Base-by-base conservation (phyloP, 2,113 vertebrate genomes). In the Sinocyclocheilus anshuiensis region DNA sequence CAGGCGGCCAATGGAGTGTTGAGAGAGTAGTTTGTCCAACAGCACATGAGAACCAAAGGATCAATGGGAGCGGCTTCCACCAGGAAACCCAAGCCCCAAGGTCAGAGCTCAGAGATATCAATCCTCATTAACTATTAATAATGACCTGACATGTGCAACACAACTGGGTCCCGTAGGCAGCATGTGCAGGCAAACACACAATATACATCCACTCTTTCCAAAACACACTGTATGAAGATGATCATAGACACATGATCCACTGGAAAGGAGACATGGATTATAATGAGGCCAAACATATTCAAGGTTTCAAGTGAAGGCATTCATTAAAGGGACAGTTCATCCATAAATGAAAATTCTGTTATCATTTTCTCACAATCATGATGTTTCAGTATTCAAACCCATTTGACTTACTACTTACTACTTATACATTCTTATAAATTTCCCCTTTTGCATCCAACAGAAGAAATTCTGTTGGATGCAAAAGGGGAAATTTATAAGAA, bases 41-140 rank as follows among this genome's bases (percentile, higher is more conserved):
- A 89, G 90, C 91, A 88, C 91, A 92, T 91, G 85, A 92, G 92
- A 92, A 83, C 76, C 81, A 87, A 89, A 86, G 53, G 90, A 94
- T 94, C 94, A 90, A 94, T 94, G 91, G 90, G 89, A 91, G 89
- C 91, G 87, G 90, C 92, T 92, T 94, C 93, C 91, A 91, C 87
- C 69, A 90, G 87, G 93, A 94, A 94, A 94, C 93, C 89, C 87
- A 89, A 94, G 29, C 82, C 83, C 92, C 92, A 92, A 93, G 93
- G 93, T 94, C 92, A 91, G 90, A 90, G 90, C 92, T 91, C 91
- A 72, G 85, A 90, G 93, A 93, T 89, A 94, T 93, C 93, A 92
- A 94, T 93, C 94, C 92, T 94, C 93, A 95, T 95, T 92, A 94
- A 94, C 86, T 91, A 94, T 94, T 94, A 92, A 95, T 88, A 90